Conservation (phyloP, 2,113 vertebrate genomes). For the Struthidea cinerea region DNA sequence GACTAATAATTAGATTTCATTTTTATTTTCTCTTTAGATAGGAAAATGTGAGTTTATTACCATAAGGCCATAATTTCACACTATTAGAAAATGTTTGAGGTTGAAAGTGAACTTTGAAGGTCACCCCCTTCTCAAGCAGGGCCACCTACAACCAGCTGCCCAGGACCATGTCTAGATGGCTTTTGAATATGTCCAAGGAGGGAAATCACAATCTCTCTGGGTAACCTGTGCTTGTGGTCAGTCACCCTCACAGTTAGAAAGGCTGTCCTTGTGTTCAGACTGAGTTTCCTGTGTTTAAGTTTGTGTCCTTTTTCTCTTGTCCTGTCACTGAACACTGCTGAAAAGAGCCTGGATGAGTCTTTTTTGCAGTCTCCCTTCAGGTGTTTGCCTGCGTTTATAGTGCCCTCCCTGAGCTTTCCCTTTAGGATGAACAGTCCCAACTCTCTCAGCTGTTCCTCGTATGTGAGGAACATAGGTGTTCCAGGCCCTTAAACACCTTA, state of each 20-base stretch:
- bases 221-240: neutral
- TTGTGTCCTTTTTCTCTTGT: neutral
- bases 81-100: neutral
- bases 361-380: neutral
- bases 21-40: neutral
- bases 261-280: neutral
- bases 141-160: neutral
- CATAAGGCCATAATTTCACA: neutral
- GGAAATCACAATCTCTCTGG: neutral
- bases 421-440: neutral
- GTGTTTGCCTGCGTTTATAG: neutral
- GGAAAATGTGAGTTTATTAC: neutral
- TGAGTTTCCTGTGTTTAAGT: neutral
- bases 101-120: neutral
- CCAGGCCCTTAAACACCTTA: too few species aligned
- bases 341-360: neutral
- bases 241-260: too few species aligned
- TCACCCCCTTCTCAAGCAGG: neutral
- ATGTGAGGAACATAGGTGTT: too few species aligned
- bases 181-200: neutral
- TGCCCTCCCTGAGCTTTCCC: neutral
- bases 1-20: neutral
- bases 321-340: neutral
- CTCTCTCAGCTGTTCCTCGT: neutral
- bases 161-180: neutral